These are phyloP conservation scores for Liparis tanakae DNA, from an alignment of 2,797 vertebrate species.

Conservation along the genomic window DNA sequence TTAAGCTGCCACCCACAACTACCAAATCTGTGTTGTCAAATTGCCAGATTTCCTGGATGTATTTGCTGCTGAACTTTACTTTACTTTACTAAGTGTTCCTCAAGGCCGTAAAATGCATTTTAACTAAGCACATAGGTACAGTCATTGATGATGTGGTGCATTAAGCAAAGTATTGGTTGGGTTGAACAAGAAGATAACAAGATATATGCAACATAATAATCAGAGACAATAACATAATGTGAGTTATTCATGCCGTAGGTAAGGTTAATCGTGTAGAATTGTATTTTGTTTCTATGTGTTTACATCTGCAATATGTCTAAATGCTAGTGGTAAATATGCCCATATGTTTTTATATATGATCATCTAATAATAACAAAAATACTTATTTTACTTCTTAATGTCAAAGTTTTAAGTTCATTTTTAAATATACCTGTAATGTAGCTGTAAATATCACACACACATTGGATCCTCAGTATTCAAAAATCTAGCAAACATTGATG, in stretches of 20 bases:
- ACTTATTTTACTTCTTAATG: neutral
- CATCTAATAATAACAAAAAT: neutral
- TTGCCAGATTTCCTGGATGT: constrained; percentile 52
- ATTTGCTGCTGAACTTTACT: constrained; percentile 44
- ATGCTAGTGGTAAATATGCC: neutral
- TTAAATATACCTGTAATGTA: neutral
- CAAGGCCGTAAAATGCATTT: constrained; percentile 4
- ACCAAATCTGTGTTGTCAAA: constrained; percentile 57
- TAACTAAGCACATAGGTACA: constrained; percentile 20
- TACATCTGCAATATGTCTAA: neutral
- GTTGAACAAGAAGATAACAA: neutral
- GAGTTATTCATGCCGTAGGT: neutral
- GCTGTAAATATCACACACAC: neutral
- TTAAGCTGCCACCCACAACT: constrained; percentile 47
- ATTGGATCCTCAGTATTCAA: neutral
- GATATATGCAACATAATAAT: neutral
- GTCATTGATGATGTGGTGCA: constrained; percentile 3
- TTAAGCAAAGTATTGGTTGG: neutral
- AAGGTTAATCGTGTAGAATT: neutral
- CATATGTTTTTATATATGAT: neutral
- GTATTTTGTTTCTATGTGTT: neutral
- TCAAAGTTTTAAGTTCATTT: neutral
- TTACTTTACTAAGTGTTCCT: constrained; percentile 46
- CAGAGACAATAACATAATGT: neutral
- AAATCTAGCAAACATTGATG: neutral